Base-by-base conservation (phyloP, 1,140 invertebrate species). In the Mycetomoellerius zeteki region DNA sequence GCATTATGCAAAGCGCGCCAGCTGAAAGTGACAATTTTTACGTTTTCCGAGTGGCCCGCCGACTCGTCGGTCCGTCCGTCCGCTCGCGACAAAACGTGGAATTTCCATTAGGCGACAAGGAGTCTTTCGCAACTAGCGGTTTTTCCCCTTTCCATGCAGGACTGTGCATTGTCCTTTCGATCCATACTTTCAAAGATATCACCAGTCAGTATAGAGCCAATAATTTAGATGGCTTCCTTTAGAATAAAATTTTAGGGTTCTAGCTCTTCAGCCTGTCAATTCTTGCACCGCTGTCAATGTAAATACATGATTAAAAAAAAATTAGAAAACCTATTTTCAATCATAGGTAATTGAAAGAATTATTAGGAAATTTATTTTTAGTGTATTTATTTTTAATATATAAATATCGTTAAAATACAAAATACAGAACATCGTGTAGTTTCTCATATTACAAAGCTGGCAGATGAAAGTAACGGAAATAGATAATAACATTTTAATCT, bases 21-120 rank as follows among this genome's bases (percentile, higher is more conserved):
- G 85, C 91, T 93, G 91, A 91, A 93, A 92, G 89, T 92, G 91
- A 92, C 92, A 94, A 91, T 93, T 93, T 93, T 92, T 92, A 81
- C 87, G 77, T 88, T 92, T 91, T 85, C 81, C 86, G 65, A 90
- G 82, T 85, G 77, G 87, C 85, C 65, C 56, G 69, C 78, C 80
- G 52, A 58, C 50, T 75, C 71, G 71, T 85, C 60, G 62, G 82
- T 75, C 76, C 86, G 78, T 89, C 75, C 85, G 80, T 87, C 80
- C 73, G 78, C 86, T 84, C 88, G 75, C 85, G 90, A 88, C 90
- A 81, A 85, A 92, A 94, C 93, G 90, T 91, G 93, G 89, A 93
- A 93, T 88, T 94, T 92, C 93, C 93, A 94, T 94, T 94, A 94
- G 91, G 58, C 90, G 86, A 91, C 88, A 90, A 81, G 86, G 85